Base-by-base conservation (phyloP, 2,888 invertebrate genomes). In the Octonoba sinensis region DNA sequence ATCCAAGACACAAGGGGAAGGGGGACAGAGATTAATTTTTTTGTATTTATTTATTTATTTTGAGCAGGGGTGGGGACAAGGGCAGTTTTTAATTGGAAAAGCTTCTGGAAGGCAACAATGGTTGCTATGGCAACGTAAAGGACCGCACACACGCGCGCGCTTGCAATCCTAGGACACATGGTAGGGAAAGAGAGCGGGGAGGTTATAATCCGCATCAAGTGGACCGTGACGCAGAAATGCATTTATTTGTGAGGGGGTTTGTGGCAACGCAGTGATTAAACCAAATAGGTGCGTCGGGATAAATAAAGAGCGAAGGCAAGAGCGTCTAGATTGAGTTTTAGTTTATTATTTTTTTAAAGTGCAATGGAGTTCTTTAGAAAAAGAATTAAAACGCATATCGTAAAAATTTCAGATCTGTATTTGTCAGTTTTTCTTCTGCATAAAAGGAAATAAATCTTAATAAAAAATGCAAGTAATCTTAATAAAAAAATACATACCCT, bases 51-150 rank as follows among this genome's bases (percentile, higher is more conserved):
- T 79, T 73, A 47, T 79, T 79, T 76, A 54, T 62, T 59, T 59
- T 11, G 74, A 65, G 51, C 20, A 69, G n/a, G 22, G 59, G 54
- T 11, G 69, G 65, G 74, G 67, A 36, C 36, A 44, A 16, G 74
- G 70, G 49, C 59, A 74, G 74, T 74, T 75, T 81, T 81, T 81
- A 81, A 81, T 81, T 81, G 81, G 81, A 81, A 74, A 81, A 79
- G 73, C 81, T 57, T 67, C 49, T 44, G 74, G 46, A 24, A 49
- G 65, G 81, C 69, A 81, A 81, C 81, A 81, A 81, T 74, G 70
- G 74, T 70, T 24, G 18, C 65, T 69, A 69, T 81, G 59, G 64
- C 36, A 57, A 81, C 73, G 47, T 36, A 36, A 67, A 64, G 72
- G 74, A 57, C 57, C 27, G 56, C 24, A 60, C 13, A 47, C 27